Base-by-base conservation (phyloP, 2,888 invertebrate genomes). In the Hartigia nigra region DNA sequence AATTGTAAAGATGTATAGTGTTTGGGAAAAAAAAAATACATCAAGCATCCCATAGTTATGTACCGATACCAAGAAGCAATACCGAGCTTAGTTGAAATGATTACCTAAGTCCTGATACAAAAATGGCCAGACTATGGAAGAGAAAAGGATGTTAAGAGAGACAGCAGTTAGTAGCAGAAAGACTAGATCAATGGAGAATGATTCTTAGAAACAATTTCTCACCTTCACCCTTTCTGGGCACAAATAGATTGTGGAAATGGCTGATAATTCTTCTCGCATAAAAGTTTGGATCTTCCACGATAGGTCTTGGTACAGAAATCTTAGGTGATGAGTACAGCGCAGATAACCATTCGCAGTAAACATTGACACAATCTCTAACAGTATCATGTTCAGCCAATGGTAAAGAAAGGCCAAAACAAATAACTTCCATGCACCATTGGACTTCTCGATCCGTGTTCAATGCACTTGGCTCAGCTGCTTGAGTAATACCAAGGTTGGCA, bases 291-390 rank as follows among this genome's bases (percentile, higher is more conserved):
- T 98, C 96, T 79, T 97, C 97, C 74, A 95, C 94, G 14, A 99
- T 95, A 0, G 98, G 98, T 84, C 95, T 94, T 0, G 99, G 99
- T 31, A 98, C 96, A 85, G 97, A 96, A 77, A 97, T 94, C 88
- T 97, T 96, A 1, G 97, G 97, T 36, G 94, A 94, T 35, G 96
- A 95, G 84, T 97, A 95, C 82, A 99, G 93, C 3, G 98, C 97
- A 0, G 97, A 96, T 83, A 99, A 93, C 99, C 99, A 99, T 89
- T 99, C 98, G 91, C 98, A 98, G 90, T 99, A 99, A 69, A 99
- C 96, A 90, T 97, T 97, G 72, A 98, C 98, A 91, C 98, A 99
- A 92, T 98, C 98, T 83, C 98, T 96, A 77, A 99, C 96, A 0
- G 98, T 97, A 87, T 98, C 98, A 91, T 98, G 98, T 92, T 99